Conservation (phyloP, 2,797 vertebrate genomes). For the Pyrocephalus nanus region DNA sequence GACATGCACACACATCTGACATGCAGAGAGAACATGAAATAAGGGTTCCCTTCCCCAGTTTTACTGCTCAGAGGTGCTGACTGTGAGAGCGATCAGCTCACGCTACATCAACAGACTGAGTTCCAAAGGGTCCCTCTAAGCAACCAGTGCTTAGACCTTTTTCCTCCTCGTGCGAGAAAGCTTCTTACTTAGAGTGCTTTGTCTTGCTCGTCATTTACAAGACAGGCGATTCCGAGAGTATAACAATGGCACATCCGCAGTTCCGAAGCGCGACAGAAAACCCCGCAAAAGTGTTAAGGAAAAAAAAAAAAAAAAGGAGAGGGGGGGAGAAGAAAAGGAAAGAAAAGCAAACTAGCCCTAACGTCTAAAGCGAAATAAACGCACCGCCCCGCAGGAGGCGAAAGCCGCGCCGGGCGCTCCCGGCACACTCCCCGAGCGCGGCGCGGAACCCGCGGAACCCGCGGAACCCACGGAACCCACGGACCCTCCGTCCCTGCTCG, state of each 20-base stretch:
- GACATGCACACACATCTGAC: background rate
- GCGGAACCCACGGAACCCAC: background rate
- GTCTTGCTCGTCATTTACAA: background rate
- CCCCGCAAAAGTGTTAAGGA: background rate
- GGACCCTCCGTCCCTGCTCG: background rate
- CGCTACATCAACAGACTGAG: background rate
- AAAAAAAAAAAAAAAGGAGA: no score
- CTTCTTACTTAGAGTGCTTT: background rate
- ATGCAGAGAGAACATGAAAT: rapidly evolving
- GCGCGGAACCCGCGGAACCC: background rate
- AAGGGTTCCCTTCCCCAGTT: background rate
- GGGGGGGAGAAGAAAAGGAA: no score
- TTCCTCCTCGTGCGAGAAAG: rapidly evolving
- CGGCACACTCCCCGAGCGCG: background rate
- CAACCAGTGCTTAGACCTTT: background rate
- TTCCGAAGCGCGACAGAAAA: background rate
- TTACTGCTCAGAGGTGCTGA: background rate
- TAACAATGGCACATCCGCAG: background rate
- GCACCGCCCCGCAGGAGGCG: background rate
- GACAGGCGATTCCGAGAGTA: rapidly evolving
- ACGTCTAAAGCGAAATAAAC: background rate
- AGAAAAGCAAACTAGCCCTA: background rate
- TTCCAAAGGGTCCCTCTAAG: background rate
- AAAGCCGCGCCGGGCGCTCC: background rate
- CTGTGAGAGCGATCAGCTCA: background rate